A percentile compares a stretch with the other conserved stretches of the same genome.
These are phyloP conservation scores for Pavo muticus DNA, from an alignment of 2,113 vertebrate genomes.

Conservation along the genomic window DNA sequence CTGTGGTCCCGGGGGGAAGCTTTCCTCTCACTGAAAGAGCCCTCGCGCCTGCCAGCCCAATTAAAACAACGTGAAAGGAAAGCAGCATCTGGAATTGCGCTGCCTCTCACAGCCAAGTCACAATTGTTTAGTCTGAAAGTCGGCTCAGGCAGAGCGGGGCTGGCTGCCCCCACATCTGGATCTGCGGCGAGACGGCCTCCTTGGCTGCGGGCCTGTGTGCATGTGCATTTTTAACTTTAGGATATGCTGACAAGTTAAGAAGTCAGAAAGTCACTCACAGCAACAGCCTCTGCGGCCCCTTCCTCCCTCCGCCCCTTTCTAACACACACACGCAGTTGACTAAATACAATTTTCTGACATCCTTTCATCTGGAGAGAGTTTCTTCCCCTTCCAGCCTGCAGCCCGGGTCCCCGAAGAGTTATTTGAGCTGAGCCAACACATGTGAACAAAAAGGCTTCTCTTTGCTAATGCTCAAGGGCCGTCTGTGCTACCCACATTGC, in stretches of 20 bases:
- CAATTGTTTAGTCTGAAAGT: slow-evolving; percentile 99
- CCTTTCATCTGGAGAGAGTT: slow-evolving; percentile 73
- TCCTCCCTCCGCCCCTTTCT: slow-evolving; percentile 72
- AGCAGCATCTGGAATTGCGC: slow-evolving; percentile 94
- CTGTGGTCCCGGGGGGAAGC: slow-evolving; percentile 80
- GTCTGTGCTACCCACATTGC: slow-evolving; percentile 13
- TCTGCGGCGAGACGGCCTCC: slow-evolving; percentile 83
- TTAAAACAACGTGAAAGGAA: slow-evolving; percentile 85
- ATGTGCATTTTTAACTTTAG: slow-evolving; percentile 86
- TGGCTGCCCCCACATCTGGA: slow-evolving; percentile 86
- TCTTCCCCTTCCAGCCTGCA: slow-evolving; percentile 67
- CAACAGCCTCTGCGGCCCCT: slow-evolving; percentile 60
- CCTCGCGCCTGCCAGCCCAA: slow-evolving; percentile 88
- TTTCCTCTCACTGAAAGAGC: slow-evolving; percentile 84
- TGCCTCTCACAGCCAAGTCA: slow-evolving; percentile 93
- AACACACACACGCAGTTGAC: slow-evolving; percentile 59
- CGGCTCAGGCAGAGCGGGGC: slow-evolving; percentile 78
- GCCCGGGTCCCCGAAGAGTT: slow-evolving; percentile 60
- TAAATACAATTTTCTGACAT: slow-evolving; percentile 75
- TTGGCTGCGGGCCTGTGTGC: slow-evolving; percentile 84
- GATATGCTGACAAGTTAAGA: slow-evolving; percentile 89
- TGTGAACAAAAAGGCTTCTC: slow-evolving; percentile 72
- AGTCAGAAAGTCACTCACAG: slow-evolving; percentile 83
- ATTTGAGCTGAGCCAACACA: slow-evolving; percentile 64
- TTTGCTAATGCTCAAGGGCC: slow-evolving; percentile 16